Base-by-base conservation (phyloP, 2,888 invertebrate species). In the Callinectes sapidus region DNA sequence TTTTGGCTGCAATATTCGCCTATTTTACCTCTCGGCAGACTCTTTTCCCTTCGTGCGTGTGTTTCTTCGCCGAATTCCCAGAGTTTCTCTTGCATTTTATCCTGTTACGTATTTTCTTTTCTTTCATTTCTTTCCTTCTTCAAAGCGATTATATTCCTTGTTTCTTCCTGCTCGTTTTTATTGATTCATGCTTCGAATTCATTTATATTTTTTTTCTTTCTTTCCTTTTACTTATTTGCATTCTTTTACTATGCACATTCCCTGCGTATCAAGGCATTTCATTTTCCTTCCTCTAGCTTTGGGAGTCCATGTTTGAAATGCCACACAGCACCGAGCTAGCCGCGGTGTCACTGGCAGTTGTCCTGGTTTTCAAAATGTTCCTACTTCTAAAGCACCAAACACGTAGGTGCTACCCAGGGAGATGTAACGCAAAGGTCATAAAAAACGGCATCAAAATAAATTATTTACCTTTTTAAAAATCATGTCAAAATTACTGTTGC, bases 261-360 rank as follows among this genome's bases (percentile, higher is more conserved):
- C 23, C 23, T 61, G 61, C 71, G 71, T 28, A n/a, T 28, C 71
- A 71, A 10, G 71, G 2, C 28, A 28, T 71, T 71, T 71, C 13
- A 71, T 28, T 71, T 71, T 71, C 28, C n/a, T 71, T 71, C 71
- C 71, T 13, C 71, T 71, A 71, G 71, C 71, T 28, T 71, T 71
- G 71, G n/a, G 71, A 71, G 28, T 71, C 71, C n/a, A 2, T 71
- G 28, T 71, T 71, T 28, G n/a, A 71, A n/a, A n/a, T 71, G 71
- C 28, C 71, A 71, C 28, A 10, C n/a, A 10, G 13, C 28, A 28
- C 71, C 28, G 6, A 10, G 5, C 71, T 71, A 3, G 6, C 66
- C 28, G 1, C 10, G 28, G 1, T 71, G 71, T 3, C 71, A 71
- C 71, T 71, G 13, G 28, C n/a, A 71, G 28, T 71, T 1, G 71